Evolutionary conservation across 2,797 vertebrate species (phyloP).

Genomic region (Chanos chanos): DNA sequence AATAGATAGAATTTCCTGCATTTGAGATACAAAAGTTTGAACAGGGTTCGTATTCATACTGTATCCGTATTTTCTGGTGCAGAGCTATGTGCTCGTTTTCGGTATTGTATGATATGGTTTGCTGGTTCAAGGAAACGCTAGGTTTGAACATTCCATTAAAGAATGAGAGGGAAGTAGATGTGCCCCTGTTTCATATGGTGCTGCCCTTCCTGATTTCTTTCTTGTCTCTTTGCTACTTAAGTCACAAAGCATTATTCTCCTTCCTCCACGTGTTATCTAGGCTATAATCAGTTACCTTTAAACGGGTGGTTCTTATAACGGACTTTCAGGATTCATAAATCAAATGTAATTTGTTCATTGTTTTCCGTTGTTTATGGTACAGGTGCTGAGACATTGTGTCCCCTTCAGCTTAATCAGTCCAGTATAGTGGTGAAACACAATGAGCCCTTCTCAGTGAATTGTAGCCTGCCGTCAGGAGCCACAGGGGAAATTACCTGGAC

Average conservation of each 20-base stretch:
- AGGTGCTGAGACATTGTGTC: conserved; percentile 10
- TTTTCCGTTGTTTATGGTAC: neutral
- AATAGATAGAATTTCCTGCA: too few species aligned
- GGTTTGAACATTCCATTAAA: conserved; percentile 21
- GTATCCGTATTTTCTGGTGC: neutral
- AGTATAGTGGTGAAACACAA: conserved; percentile 43
- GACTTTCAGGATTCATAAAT: neutral
- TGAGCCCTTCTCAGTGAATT: neutral
- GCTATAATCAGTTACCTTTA: neutral
- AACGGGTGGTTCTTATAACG: neutral
- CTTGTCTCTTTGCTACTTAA: conserved; percentile 49
- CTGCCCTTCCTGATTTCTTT: conserved; percentile 57
- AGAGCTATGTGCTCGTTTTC: neutral
- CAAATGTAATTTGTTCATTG: neutral
- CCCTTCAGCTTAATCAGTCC: neutral
- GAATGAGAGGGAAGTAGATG: conserved; percentile 34
- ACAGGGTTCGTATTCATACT: too few species aligned
- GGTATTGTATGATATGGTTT: neutral
- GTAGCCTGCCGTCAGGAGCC: neutral
- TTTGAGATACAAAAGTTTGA: too few species aligned
- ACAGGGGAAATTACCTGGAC: conserved; percentile 46
- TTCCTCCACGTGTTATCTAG: neutral
- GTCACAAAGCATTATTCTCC: neutral
- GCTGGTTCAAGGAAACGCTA: neutral
- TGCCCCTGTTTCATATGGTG: conserved; percentile 14